Evolutionary conservation across 1,140 invertebrate species (phyloP), one percentile per base, ranked within the genome.

Genomic region (Melanaphis sacchari): DNA sequence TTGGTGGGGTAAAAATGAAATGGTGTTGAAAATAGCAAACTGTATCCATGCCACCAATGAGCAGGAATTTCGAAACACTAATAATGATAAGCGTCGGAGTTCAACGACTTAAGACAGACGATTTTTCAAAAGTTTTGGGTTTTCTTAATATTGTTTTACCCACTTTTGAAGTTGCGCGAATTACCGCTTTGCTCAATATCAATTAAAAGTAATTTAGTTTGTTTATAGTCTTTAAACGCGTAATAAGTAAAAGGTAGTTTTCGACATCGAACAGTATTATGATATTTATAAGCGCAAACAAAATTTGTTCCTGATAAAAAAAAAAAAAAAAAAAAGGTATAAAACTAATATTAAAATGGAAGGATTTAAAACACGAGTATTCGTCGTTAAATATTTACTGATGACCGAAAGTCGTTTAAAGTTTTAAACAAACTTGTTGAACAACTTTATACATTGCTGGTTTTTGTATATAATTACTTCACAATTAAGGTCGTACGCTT

Each of bases 131-230:
- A 52, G 46, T 40, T 89, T 87, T 4, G 18, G 43, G 40, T 89
- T 52, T 66, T 52, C n/a, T 89, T 8, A 89, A 89, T 54, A 38
- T 54, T 38, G n/a, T 89, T 85, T 38, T 15, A 38, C 36, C 2
- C 11, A 52, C 87, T 26, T 49, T 88, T 88, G n/a, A 87, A 87
- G 31, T 52, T 36, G 2, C 46, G 2, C 46, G 46, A 7, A 88
- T 9, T 38, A 26, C 26, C 49, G 9, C 6, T 46, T 87, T 38
- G 26, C 31, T 46, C 24, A 49, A 88, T 54, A 54, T 38, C n/a
- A 49, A 89, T 89, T 89, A 88, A 88, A 88, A 88, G n/a, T 88
- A 88, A 88, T 88, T 52, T 88, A 7, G 43, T 36, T 52, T 36
- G 46, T 88, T 52, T 52, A 88, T 38, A 88, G 36, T 46, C 41